Percentiles rank a stretch among this genome's conserved stretches.
These are phyloP conservation scores for Lordiphosa clarofinis DNA, from an alignment of 1,140 invertebrate genomes.

Conservation along the genomic window DNA sequence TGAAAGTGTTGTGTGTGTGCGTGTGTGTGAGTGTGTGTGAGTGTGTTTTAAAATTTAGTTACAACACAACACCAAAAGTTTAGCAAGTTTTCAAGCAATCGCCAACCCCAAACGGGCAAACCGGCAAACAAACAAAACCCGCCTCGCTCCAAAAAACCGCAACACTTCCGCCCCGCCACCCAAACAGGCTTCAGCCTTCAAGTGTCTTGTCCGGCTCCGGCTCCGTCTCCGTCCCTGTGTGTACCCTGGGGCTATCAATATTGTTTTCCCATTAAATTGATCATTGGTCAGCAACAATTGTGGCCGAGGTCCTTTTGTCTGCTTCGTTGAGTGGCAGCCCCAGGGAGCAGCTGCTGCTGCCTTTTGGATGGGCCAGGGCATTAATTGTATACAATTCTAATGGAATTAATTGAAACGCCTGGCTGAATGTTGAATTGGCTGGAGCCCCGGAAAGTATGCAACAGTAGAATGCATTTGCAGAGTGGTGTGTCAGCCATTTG, in stretches of 20 bases:
- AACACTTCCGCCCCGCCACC: conserved; percentile 51
- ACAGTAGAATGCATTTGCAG: conserved; percentile 12
- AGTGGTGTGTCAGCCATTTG: conserved; percentile 19
- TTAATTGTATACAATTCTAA: conserved; percentile 48
- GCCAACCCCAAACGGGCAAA: conserved; percentile 14
- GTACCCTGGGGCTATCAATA: conserved; percentile 62
- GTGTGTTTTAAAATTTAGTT: conserved; percentile 62
- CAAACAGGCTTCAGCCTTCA: conserved; percentile 12
- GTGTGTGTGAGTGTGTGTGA: conserved; percentile 12
- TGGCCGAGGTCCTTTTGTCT: conserved; percentile 43
- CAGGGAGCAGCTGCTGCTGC: conserved; percentile 21
- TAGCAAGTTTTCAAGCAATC: conserved; percentile 61
- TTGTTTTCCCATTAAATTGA: conserved; percentile 79
- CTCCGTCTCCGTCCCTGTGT: conserved; percentile 6
- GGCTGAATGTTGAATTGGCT: conserved; percentile 11
- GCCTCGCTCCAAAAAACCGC: conserved; percentile 26
- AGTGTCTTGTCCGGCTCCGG: conserved; percentile 33
- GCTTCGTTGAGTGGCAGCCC: conserved; percentile 30
- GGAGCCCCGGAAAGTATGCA: conserved; percentile 4
- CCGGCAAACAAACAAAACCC: conserved; percentile 40
- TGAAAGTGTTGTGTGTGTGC: conserved; percentile 57
- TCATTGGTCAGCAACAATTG: conserved; percentile 77
- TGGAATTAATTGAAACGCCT: conserved; percentile 56
- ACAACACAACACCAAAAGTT: conserved; percentile 70
- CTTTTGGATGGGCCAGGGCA: conserved; percentile 16